Conservation (phyloP, 2,888 invertebrate genomes). For the Liopterus haemorrhoidalis region DNA sequence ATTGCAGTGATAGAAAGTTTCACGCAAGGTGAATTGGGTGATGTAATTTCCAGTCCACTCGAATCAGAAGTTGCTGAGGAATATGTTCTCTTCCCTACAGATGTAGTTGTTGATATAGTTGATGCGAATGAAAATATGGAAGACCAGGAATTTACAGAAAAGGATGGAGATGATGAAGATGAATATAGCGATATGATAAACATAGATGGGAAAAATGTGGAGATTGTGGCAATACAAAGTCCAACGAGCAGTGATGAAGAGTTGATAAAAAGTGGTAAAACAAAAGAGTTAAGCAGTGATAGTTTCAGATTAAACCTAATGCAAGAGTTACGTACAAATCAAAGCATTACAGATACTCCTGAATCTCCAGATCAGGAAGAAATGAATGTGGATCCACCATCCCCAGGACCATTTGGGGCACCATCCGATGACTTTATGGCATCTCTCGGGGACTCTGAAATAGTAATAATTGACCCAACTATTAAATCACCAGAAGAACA, state of each 20-base stretch:
- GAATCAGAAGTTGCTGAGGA: constrained; percentile 57
- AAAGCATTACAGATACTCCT: constrained; percentile 47
- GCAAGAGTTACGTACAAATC: constrained; percentile 43
- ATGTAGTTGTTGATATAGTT: constrained; percentile 54
- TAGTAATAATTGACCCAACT: constrained; percentile 57
- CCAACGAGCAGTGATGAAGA: constrained; percentile 46
- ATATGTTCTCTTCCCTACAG: constrained; percentile 58
- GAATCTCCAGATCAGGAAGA: constrained; percentile 53
- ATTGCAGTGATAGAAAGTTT: constrained; percentile 54
- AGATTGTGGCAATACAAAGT: constrained; percentile 42
- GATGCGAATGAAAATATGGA: constrained; percentile 51
- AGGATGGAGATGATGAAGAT: constrained; percentile 41
- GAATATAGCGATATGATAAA: constrained; percentile 38
- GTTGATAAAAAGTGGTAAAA: constrained; percentile 42
- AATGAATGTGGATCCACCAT: constrained; percentile 42
- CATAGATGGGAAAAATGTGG: constrained; percentile 35
- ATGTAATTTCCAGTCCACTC: constrained; percentile 57
- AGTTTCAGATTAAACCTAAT: constrained; percentile 37
- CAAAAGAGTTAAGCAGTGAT: constrained; percentile 37
- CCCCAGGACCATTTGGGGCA: constrained; percentile 44
- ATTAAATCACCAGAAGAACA: constrained; percentile 59
- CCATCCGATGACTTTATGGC: constrained; percentile 47
- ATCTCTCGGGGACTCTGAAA: constrained; percentile 52
- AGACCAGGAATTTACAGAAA: constrained; percentile 43
- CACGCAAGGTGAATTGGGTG: constrained; percentile 50